phyloP scores from a whole-genome alignment of 2,888 invertebrate genomes.

The Cecidostiba fungosa region DNA sequence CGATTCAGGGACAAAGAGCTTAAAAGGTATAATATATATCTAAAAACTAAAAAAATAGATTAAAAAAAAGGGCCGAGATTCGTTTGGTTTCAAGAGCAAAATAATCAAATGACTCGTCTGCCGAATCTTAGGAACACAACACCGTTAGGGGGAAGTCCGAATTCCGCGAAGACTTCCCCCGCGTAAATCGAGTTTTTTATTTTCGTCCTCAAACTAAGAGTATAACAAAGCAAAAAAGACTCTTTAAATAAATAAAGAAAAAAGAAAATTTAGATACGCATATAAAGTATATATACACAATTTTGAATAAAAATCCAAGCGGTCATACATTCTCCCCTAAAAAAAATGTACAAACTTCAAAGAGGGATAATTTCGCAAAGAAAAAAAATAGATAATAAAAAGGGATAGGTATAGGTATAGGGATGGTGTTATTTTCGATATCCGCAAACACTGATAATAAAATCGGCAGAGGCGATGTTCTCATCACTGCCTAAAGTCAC shows the following conservation, averaged over 20 bases:
- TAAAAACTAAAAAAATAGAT: conserved; percentile 39
- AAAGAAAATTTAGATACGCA: conserved; percentile 39
- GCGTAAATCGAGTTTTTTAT: conserved; percentile 35
- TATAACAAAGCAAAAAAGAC: conserved; percentile 15
- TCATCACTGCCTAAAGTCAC: conserved; percentile 36
- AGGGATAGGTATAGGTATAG: too few relatives aligned
- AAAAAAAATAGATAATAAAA: too few relatives aligned
- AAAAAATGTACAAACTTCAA: too few relatives aligned
- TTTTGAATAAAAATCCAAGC: not conserved
- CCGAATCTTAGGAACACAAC: conserved; percentile 64
- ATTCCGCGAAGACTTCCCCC: conserved; percentile 59
- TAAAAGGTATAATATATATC: not conserved
- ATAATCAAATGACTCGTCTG: conserved; percentile 62
- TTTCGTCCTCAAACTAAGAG: conserved; percentile 12
- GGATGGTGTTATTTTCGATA: not conserved
- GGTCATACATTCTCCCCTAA: too few relatives aligned
- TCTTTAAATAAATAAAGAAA: conserved; percentile 14
- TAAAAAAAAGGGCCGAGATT: conserved; percentile 54
- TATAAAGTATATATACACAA: conserved; percentile 13
- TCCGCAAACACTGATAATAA: not conserved
- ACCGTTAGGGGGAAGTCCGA: conserved; percentile 60
- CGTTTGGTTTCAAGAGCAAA: conserved; percentile 55
- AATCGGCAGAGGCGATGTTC: not conserved
- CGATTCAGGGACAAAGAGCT: not conserved
- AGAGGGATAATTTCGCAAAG: not conserved